Conservation (phyloP, 1,140 invertebrate genomes). For the Galendromus occidentalis region DNA sequence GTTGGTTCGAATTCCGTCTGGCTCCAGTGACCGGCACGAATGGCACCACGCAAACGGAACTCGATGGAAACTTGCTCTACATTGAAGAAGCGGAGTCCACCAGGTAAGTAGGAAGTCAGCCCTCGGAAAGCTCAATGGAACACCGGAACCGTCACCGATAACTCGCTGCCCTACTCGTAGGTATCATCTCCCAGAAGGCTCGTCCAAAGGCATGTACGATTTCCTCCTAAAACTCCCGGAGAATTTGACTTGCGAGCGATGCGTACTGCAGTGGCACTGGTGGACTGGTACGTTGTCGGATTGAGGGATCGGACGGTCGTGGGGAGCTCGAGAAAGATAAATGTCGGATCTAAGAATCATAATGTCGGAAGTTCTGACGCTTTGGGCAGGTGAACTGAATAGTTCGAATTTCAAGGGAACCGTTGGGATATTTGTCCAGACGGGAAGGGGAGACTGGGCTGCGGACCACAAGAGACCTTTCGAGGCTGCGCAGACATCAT, state of each 20-base stretch:
- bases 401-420: constrained; percentile 22
- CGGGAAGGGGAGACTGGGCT: constrained; percentile 34
- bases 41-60: constrained; percentile 56
- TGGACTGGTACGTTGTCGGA: constrained; percentile 22
- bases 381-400: too few species aligned
- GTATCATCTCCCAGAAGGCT: constrained; percentile 15
- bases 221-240: constrained; percentile 22
- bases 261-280: constrained; percentile 28
- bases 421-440: constrained; percentile 34
- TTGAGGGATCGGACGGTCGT: too few species aligned
- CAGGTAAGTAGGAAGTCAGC: not conserved
- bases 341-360: too few species aligned
- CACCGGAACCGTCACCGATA: too few species aligned
- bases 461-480: constrained; percentile 44
- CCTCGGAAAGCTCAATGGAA: too few species aligned
- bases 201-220: constrained; percentile 22
- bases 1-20: constrained; percentile 19
- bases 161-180: too few species aligned
- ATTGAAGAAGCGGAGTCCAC: not conserved
- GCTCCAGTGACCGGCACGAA: constrained; percentile 23
- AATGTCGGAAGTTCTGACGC: too few species aligned
- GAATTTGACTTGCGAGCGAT: constrained; percentile 23
- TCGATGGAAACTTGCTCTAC: constrained; percentile 51
- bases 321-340: too few species aligned
- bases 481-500: constrained; percentile 44